These are phyloP conservation scores for Drosophila macrospina DNA, from an alignment of 2,888 invertebrate species.

Conservation along the genomic window DNA sequence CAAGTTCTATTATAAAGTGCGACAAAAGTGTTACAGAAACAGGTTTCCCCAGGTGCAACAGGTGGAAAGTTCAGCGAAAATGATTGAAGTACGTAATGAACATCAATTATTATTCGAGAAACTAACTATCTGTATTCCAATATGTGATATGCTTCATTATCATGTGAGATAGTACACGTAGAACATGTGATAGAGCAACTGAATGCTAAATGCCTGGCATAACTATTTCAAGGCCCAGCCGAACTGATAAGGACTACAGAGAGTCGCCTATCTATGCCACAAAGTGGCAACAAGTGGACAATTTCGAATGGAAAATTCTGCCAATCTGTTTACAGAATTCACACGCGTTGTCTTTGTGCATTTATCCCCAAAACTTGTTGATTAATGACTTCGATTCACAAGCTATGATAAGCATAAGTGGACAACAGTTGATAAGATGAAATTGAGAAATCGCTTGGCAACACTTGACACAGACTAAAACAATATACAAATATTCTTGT, in stretches of 20 bases:
- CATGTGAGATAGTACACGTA: constrained; percentile 18
- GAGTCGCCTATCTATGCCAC: constrained; percentile 35
- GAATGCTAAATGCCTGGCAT: constrained; percentile 19
- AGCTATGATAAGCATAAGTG: constrained; percentile 29
- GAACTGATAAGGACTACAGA: constrained; percentile 42
- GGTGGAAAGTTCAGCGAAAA: constrained; percentile 20
- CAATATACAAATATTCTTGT: background rate
- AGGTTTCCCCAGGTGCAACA: background rate
- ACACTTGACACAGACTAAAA: background rate
- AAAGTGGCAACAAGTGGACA: constrained; percentile 18
- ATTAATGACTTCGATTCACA: constrained; percentile 41
- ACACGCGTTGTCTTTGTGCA: constrained; percentile 9
- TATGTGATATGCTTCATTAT: constrained; percentile 34
- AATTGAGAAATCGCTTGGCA: constrained; percentile 3
- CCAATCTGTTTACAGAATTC: constrained; percentile 12
- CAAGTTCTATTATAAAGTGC: constrained; percentile 26
- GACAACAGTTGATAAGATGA: constrained; percentile 5
- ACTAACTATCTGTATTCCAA: constrained; percentile 6
- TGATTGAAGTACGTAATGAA: constrained; percentile 56
- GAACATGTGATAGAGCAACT: constrained; percentile 36
- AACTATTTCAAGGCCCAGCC: constrained; percentile 34
- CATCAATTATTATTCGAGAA: constrained; percentile 12
- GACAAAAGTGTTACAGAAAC: constrained; percentile 5
- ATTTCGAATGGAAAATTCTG: constrained; percentile 30
- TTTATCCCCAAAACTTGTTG: constrained; percentile 17